Base-by-base conservation (phyloP, 2,113 vertebrate genomes). In the Phylloscopus trochiloides region DNA sequence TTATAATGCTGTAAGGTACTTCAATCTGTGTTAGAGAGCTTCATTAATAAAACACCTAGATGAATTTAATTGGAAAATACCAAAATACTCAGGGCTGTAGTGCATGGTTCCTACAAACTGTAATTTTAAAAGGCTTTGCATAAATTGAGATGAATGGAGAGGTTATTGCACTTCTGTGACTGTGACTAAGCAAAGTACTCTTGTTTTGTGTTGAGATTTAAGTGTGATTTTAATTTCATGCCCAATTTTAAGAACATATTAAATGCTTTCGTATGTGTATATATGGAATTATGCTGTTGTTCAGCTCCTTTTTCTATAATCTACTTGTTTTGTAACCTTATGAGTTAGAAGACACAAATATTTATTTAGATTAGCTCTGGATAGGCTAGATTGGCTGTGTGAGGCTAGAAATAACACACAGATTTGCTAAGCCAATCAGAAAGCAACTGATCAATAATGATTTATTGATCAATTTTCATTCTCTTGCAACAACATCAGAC, bases 401-500 rank as follows among this genome's bases (percentile, higher is more conserved):
- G 75, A 61, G 67, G 18, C 47, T 50, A 86, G 75, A 92, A 91
- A 93, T 80, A 93, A 79, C 82, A 82, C 66, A 72, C 7, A 58
- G 32, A 52, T 92, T 94, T 90, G 84, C 90, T 83, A 94, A 93
- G 43, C 47, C 90, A 88, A 79, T 96, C 85, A 94, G 78, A 88
- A 93, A 81, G 75, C 82, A 59, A 67, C 82, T 77, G 79, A 90
- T 96, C 96, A 80, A 95, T 96, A 96, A 91, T 88, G 96, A 97
- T 95, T 71, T 79, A 97, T 93, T 92, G 88, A 97, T 90, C 93
- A 86, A 94, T 94, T 95, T 93, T 90, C 63, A 40, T 79, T 92
- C 59, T 90, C 62, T 80, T 80, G 71, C 87, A 96, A 71, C 58
- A 94, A 58, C 85, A 91, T 77, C 75, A 83, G 55, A 43, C 51